phyloP scores from a whole-genome alignment of 1,140 invertebrate species.

The Phymorhynchus buccinoides region DNA sequence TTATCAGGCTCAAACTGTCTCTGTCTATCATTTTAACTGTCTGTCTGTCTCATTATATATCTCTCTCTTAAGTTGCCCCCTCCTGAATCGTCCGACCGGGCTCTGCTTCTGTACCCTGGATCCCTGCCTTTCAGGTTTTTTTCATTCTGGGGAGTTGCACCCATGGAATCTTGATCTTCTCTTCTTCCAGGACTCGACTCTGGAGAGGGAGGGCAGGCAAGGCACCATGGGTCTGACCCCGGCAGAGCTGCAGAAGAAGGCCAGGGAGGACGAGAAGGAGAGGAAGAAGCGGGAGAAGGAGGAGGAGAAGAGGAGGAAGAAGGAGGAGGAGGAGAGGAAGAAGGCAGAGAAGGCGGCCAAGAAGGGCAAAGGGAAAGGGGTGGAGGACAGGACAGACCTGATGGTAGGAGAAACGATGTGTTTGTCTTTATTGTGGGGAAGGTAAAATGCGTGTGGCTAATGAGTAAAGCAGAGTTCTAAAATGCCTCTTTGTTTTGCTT shows the following conservation, averaged over 20 bases:
- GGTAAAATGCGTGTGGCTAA: too few species aligned
- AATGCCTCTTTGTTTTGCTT: too few species aligned
- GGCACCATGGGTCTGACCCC: conserved; percentile 36
- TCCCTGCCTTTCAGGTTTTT: too few species aligned
- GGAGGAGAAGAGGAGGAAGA: conserved; percentile 42
- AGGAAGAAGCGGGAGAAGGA: conserved; percentile 43
- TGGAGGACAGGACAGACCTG: conserved; percentile 36
- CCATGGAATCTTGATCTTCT: too few species aligned
- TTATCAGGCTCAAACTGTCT: too few species aligned
- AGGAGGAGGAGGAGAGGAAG: conserved; percentile 40
- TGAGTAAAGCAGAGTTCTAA: too few species aligned
- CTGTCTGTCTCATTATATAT: too few species aligned
- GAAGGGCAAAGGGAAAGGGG: conserved; percentile 39
- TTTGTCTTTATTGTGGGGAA: neutral
- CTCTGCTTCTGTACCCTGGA: too few species aligned
- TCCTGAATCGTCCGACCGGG: too few species aligned
- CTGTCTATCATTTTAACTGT: too few species aligned
- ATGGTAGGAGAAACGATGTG: neutral
- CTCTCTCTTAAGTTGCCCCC: too few species aligned
- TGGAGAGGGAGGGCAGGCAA: conserved; percentile 19
- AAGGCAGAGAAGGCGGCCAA: conserved; percentile 28
- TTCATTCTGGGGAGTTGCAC: too few species aligned
- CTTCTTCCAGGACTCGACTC: conserved; percentile 34
- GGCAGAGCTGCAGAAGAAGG: conserved; percentile 19
- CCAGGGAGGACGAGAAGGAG: conserved; percentile 43